Conservation (phyloP, 2,113 vertebrate genomes). For the Syngnathus floridae region DNA sequence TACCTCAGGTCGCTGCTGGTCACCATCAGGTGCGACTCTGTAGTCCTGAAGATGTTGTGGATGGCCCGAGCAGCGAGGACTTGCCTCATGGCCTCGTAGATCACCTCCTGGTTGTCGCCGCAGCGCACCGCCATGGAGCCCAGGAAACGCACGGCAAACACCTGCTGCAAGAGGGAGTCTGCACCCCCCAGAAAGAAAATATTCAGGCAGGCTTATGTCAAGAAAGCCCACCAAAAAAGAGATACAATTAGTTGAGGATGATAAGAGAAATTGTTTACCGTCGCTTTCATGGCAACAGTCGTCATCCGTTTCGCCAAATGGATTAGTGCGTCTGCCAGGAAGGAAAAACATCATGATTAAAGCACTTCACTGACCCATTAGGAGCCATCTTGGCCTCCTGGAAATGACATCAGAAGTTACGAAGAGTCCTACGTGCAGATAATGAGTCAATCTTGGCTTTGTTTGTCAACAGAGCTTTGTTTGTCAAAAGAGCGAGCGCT, state of each 20-base stretch:
- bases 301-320: conserved; percentile 89
- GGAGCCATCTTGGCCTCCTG: conserved; percentile 24
- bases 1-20: conserved; percentile 85
- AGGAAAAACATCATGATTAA: conserved; percentile 32
- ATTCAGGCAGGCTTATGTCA: background rate
- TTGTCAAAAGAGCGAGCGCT: conserved; percentile 21
- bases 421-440: conserved; percentile 13
- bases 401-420: conserved; percentile 29
- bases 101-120: conserved; percentile 79
- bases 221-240: background rate
- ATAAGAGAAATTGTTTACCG: conserved; percentile 65
- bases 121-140: conserved; percentile 92
- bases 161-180: conserved; percentile 92
- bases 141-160: conserved; percentile 89
- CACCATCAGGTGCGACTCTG: conserved; percentile 92
- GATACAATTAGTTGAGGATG: background rate
- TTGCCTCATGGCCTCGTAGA: conserved; percentile 96
- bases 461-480: conserved; percentile 6
- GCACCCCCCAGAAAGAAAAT: conserved; percentile 9
- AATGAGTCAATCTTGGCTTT: conserved; percentile 1
- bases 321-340: conserved; percentile 82
- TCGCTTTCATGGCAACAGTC: conserved; percentile 74
- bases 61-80: conserved; percentile 93
- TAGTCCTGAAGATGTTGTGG: conserved; percentile 94
- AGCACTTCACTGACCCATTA: conserved; percentile 25